Evolutionary conservation across 2,888 invertebrate genomes (phyloP), one percentile per base, ranked within the genome.

Genomic region (Anthrax anthrax): DNA sequence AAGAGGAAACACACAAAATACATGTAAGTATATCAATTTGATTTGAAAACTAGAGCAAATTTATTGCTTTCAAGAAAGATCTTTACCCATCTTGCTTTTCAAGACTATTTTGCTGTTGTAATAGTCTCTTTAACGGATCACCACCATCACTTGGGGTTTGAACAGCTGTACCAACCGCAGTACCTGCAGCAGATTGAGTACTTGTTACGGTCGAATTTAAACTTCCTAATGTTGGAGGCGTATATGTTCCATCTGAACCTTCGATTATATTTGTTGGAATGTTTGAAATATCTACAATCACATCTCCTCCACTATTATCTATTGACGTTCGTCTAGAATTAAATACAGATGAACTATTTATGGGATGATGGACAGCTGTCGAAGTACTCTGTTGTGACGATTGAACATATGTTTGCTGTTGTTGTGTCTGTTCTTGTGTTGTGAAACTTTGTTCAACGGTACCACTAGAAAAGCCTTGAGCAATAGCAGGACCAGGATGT

Each of bases 251-350:
- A n/a, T 58, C 61, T 23, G 56, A 50, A 40, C 54, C 56, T 34
- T 61, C 60, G 29, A 56, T 57, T 3, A 59, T 51, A 44, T 55
- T 62, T n/a, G 59, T 49, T 6, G 61, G 49, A n/a, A 62, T 54
- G 49, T 60, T 47, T 18, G 58, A 60, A 46, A 65, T 53, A 39
- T 66, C 67, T 23, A 41, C 13, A 17, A 58, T 60, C 9, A 40
- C 29, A 37, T 43, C 43, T 3, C 10, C 17, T n/a, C 56, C 56
- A 48, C 62, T 63, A 47, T 63, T 62, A 47, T 67, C 67, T 13
- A 65, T 51, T 3, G 67, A 67, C 5, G 67, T 63, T 14, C 67
- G 61, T 6, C 67, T 57, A 8, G 67, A 68, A 51, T 63, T 66
- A 43, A 60, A 64, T 1, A 63, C 61, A 5, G 67, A 67, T 4